Base-by-base conservation (phyloP, 2,888 invertebrate species). In the Plebejus anna region DNA sequence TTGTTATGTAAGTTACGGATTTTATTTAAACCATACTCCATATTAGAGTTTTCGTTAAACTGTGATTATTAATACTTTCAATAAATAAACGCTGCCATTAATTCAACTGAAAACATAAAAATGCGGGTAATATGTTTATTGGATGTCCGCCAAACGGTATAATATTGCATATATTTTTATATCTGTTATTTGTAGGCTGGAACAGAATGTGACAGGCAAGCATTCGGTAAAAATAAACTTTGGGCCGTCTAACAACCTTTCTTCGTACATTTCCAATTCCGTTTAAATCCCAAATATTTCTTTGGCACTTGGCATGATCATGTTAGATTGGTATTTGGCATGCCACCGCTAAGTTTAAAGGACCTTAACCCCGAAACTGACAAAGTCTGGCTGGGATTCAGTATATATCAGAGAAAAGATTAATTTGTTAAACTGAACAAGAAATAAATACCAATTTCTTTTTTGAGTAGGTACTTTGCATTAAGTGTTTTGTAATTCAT, bases 81-180 rank as follows among this genome's bases (percentile, higher is more conserved):
- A 66, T 66, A 66, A 32, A 66, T 66, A 66, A 66, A 66, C 13
- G 32, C 66, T 66, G 32, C 32, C 66, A 66, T 32, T 66, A 32
- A 47, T 72, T 72, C 72, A 42, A 72, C 72, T 9, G 72, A 72
- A 72, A 72, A 72, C 47, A 55, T 51, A 73, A 73, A 73, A 73
- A 73, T 51, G 55, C 22, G 71, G n/a, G 22, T 42, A 71, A 71
- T 32, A 51, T 73, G 73, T 73, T 73, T 73, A 73, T 51, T 51
- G 73, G 47, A 32, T 51, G 16, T 32, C 55, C 28, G 73, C 73
- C 73, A 73, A 73, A 51, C 38, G 32, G 66, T 66, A 32, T 66
- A 71, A 38, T 71, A 71, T 71, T 42, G 71, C 71, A 71, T 71
- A 71, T 71, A 71, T 71, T 42, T 71, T 71, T 71, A 71, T 71